Conservation (phyloP, 2,888 invertebrate genomes). For the Dioctria rufipes region DNA sequence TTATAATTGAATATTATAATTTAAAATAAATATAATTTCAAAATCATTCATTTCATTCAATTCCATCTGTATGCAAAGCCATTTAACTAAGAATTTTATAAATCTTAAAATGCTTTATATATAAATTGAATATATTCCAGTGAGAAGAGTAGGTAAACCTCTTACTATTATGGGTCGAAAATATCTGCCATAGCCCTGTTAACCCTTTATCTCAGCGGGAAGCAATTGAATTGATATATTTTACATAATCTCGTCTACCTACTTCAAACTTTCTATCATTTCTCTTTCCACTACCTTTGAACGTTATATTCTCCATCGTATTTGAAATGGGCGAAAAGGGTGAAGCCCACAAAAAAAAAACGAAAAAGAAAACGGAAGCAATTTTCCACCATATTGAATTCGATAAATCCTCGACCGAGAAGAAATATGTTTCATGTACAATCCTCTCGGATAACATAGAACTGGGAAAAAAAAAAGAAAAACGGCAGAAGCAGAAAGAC, state of each 20-base stretch:
- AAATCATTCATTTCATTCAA: too few species aligned
- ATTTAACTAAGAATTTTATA: too few species aligned
- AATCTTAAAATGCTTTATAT: too few species aligned
- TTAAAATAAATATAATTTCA: too few species aligned
- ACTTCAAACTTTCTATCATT: slow-evolving; percentile 43
- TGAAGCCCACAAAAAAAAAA: slow-evolving; percentile 31
- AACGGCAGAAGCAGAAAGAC: slow-evolving; percentile 56
- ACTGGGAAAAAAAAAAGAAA: slow-evolving; percentile 43
- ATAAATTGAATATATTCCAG: too few species aligned
- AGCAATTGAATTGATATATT: slow-evolving; percentile 51
- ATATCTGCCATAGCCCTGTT: background rate
- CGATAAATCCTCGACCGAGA: slow-evolving; percentile 61
- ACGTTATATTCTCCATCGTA: slow-evolving; percentile 1
- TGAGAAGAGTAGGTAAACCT: too few species aligned
- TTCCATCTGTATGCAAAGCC: too few species aligned
- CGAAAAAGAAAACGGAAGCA: slow-evolving; percentile 60
- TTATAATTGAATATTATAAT: too few species aligned
- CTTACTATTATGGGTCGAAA: too few species aligned
- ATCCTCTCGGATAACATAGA: slow-evolving; percentile 59
- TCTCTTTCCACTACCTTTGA: slow-evolving; percentile 26
- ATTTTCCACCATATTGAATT: slow-evolving; percentile 64
- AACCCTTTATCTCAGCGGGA: slow-evolving; percentile 42
- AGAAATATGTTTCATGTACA: slow-evolving; percentile 62
- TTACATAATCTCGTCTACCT: slow-evolving; percentile 41
- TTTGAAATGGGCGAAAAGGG: background rate